Evolutionary conservation across 2,888 invertebrate genomes (phyloP), one percentile per base, ranked within the genome.

Genomic region (Drosophila hamatofila): DNA sequence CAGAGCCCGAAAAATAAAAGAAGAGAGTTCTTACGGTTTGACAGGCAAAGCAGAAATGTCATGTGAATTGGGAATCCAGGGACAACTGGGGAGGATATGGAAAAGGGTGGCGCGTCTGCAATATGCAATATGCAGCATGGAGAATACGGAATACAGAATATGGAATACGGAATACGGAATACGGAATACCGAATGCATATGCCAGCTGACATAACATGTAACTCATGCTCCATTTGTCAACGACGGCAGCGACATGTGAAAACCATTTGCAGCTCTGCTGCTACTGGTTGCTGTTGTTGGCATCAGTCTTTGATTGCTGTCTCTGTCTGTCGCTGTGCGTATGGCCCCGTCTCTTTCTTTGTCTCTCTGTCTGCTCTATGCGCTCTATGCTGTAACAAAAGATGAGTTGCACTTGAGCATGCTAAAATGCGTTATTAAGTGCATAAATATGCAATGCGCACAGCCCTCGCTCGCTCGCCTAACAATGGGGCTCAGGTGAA

Each of bases 401-500:
- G 87, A 80, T 88, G 85, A 89, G 88, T 73, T 86, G 81, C 84
- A 84, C 88, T 88, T 89, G 83, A 83, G 83, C 81, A 86, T 88
- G 86, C 82, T 88, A 84, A 84, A 89, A 88, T 89, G 89, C 86
- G 86, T 89, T 88, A 88, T 88, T 89, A 88, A 88, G 88, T 88
- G 88, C 89, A 88, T 89, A 88, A 88, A 88, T 89, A 88, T 88
- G 88, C 88, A 89, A 75, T 84, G 75, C 79, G 78, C 75, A 67
- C 58, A 64, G 57, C 64, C 1, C 16, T 16, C 41, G 14, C 25
- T 49, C 18, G 18, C 49, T 33, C 30, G 23, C 25, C 63, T 65
- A 75, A 82, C 88, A 87, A 81, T 73, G 69, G 70, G 61, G 68
- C 77, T 56, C 85, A 84, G 81, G 89, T 89, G 85, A 74, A 23